A percentile compares a stretch with the other conserved stretches of the same genome.
These are phyloP conservation scores for Eretmodus cyanostictus DNA, from an alignment of 2,113 vertebrate species.

Conservation along the genomic window DNA sequence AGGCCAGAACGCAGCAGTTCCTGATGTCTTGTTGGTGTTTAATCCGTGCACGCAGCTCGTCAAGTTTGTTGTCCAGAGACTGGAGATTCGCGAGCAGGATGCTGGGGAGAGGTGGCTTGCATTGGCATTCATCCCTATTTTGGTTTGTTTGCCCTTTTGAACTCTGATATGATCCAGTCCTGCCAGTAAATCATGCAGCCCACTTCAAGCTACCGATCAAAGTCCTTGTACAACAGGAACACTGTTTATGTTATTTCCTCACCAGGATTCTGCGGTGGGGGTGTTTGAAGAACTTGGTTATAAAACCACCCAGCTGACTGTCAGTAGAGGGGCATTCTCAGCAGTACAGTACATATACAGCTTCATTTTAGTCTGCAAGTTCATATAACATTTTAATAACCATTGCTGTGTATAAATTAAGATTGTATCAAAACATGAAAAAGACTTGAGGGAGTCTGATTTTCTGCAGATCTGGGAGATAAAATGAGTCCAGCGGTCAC, in stretches of 20 bases:
- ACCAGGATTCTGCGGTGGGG: background rate
- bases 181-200: background rate
- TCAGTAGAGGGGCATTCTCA: background rate
- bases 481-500: background rate
- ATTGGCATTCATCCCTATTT: background rate
- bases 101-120: too few relatives aligned
- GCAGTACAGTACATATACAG: background rate
- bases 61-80: too few relatives aligned
- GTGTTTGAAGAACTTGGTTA: background rate
- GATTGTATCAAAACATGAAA: background rate
- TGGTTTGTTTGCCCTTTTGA: background rate
- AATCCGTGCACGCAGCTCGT: too few relatives aligned
- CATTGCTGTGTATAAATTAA: background rate
- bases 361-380: background rate
- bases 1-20: too few relatives aligned
- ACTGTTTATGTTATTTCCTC: background rate
- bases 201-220: background rate
- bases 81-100: too few relatives aligned
- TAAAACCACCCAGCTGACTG: background rate
- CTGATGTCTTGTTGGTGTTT: too few relatives aligned
- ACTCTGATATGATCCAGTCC: background rate
- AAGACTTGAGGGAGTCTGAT: background rate
- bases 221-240: background rate
- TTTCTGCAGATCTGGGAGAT: background rate
- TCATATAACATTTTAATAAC: background rate